phyloP scores from a whole-genome alignment of 2,113 vertebrate species.

The Condylura cristata region DNA sequence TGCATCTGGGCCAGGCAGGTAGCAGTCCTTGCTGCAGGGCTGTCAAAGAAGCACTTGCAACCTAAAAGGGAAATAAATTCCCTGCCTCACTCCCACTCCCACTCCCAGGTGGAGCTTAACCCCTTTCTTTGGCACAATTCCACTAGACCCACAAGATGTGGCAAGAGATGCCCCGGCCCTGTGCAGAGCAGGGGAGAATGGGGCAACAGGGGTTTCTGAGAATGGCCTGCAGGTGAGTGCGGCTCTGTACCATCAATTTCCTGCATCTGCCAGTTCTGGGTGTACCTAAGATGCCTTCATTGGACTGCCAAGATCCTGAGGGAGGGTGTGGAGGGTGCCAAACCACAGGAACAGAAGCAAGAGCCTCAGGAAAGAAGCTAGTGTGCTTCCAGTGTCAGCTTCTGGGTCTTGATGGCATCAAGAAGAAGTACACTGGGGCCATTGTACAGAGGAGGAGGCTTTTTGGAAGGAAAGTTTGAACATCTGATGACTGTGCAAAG shows the following conservation, averaged over 20 bases:
- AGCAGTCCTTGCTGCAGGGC: not conserved
- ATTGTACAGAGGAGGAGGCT: not conserved
- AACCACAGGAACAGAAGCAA: not conserved
- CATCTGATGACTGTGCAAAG: not conserved
- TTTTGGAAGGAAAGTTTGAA: not conserved
- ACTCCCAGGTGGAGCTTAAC: not conserved
- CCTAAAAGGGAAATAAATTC: not conserved
- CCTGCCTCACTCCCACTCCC: not conserved
- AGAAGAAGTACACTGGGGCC: not conserved
- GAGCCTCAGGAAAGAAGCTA: not conserved
- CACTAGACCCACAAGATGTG: not conserved
- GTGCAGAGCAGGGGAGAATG: not conserved
- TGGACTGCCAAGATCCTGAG: not conserved
- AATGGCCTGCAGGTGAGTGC: not conserved
- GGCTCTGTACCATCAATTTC: not conserved
- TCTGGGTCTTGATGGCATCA: not conserved
- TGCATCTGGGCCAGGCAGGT: not conserved
- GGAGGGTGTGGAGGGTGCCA: not conserved
- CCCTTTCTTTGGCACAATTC: not conserved
- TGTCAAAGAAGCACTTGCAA: not conserved
- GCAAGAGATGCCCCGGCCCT: not conserved
- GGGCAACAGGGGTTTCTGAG: not conserved
- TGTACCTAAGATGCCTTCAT: not conserved
- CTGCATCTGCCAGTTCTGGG: not conserved
- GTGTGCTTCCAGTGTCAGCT: not conserved